Evolutionary conservation across 2,797 vertebrate species (phyloP), one percentile per base, ranked within the genome.

Genomic region (Acanthornis magna): DNA sequence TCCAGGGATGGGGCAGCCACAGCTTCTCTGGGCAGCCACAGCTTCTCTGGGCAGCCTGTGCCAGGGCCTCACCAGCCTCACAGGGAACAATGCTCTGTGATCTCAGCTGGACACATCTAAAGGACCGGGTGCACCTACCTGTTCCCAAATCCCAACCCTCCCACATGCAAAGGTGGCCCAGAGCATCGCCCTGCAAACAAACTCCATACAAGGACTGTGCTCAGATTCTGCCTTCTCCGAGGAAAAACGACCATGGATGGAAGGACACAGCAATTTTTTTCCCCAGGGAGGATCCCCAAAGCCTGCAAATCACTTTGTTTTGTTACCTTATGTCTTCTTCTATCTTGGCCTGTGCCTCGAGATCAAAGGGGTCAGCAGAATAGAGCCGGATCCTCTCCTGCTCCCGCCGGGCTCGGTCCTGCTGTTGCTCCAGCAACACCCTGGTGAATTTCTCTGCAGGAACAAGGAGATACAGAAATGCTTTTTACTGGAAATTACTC

Each of bases 271-370:
- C 27, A 70, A 47, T 16, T 76, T 63, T 48, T 72, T 20, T 20
- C 58, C 22, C 18, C 45, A 47, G 34, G 29, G 47, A 65, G 23
- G 26, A 53, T 5, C n/a, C 40, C 63, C 76, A 60, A 70, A 83
- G 13, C 71, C 74, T 21, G 36, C 21, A 63, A 22, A 9, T 5
- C 11, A 30, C 66, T 30, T 10, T 26, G 61, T 11, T 22, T 89
- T 45, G 47, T 74, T 96, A 99, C 99, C 99, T 98, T 95, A 99
- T 99, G 86, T 99, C 99, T 97, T 99, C 99, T 95, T 99, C 99
- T 93, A 99, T 99, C 97, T 99, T 99, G 89, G 99, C 99, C 97
- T 99, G 99, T 40, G 99, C 99, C 55, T 99, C 99, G 10, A 99
- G 97, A 97, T 99, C 99, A 96, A 99, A 99, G 19, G 99, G 99